phyloP scores from a whole-genome alignment of 2,797 vertebrate genomes.

The Momotus momota region DNA sequence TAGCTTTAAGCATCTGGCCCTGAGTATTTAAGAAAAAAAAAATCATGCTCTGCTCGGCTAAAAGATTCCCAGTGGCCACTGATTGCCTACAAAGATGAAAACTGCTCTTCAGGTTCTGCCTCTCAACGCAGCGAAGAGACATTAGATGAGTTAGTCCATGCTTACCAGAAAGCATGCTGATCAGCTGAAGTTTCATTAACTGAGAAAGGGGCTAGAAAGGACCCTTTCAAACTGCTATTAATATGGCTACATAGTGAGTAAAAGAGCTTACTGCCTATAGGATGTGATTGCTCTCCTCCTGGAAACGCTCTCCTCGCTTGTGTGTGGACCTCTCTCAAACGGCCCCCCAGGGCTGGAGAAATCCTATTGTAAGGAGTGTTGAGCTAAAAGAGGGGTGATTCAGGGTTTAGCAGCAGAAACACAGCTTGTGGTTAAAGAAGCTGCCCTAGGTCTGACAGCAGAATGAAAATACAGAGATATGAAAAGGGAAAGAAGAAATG shows the following conservation, averaged over 20 bases:
- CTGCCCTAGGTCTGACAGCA: not conserved
- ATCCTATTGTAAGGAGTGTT: fast-evolving
- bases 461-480: not conserved
- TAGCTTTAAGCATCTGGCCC: not conserved
- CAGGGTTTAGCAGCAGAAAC: not conserved
- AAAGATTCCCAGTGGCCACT: not conserved
- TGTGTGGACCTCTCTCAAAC: not conserved
- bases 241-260: not conserved
- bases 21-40: not conserved
- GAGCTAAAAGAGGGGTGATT: not conserved
- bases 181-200: not conserved
- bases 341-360: not conserved
- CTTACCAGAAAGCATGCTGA: not conserved
- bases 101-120: not conserved
- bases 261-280: not conserved
- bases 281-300: not conserved
- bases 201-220: not conserved
- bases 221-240: not conserved
- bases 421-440: not conserved
- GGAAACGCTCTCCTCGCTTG: not conserved
- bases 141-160: not conserved
- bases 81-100: not conserved
- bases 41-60: not conserved
- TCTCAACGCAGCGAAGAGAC: not conserved
- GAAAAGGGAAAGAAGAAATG: not conserved